Evolutionary conservation across 2,797 vertebrate genomes (phyloP).

Genomic region (Siniperca undulata): DNA sequence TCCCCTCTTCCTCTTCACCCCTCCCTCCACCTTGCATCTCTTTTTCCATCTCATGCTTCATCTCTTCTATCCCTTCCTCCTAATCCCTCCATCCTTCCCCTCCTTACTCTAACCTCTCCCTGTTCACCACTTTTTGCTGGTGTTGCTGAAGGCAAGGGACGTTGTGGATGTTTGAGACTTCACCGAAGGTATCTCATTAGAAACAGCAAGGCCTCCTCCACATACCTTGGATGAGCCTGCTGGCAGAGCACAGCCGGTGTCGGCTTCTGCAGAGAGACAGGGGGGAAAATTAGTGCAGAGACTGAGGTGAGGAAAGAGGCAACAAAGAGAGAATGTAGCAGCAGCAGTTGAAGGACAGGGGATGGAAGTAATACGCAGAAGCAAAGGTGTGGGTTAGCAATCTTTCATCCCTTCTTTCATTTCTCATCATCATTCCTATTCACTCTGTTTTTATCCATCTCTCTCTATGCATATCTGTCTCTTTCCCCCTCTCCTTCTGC

Average conservation of each 20-base stretch:
- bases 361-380: conserved; percentile 43
- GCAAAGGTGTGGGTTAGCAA: conserved; percentile 54
- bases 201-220: conserved; percentile 53
- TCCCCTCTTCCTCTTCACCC: not conserved
- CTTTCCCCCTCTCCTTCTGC: conserved; percentile 1
- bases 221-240: conserved; percentile 28
- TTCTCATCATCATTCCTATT: conserved; percentile 29
- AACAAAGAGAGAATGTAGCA: conserved; percentile 30
- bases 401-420: conserved; percentile 35
- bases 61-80: conserved; percentile 12
- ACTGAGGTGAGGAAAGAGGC: conserved; percentile 25
- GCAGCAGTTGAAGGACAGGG: conserved; percentile 55
- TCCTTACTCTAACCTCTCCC: conserved; percentile 25
- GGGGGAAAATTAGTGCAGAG: conserved; percentile 37
- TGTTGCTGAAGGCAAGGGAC: conserved; percentile 46
- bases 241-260: conserved; percentile 24
- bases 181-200: conserved; percentile 61
- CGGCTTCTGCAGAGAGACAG: conserved; percentile 11
- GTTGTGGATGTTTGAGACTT: conserved; percentile 48
- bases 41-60: conserved; percentile 35
- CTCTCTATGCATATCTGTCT: conserved; percentile 24
- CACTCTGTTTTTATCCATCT: conserved; percentile 20
- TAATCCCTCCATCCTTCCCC: conserved; percentile 33
- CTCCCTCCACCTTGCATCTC: not conserved
- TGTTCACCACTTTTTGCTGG: conserved; percentile 11